Base-by-base conservation (phyloP, 2,888 invertebrate species). In the Epirrita christyi region DNA sequence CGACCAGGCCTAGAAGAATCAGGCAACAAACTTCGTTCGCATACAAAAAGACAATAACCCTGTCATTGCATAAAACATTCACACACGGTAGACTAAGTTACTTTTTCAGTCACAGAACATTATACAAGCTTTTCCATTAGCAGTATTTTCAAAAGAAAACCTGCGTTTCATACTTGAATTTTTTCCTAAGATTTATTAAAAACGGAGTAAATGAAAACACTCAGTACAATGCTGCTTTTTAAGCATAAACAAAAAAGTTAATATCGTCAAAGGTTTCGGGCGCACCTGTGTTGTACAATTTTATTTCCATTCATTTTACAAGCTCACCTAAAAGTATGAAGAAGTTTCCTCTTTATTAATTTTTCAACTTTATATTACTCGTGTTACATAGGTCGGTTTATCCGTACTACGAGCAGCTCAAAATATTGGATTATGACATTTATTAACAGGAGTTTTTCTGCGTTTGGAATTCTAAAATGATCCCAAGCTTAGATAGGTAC, bases 311-410 rank as follows among this genome's bases (percentile, higher is more conserved):
- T 91, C 89, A 88, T 89, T 90, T 91, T 90, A 88, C 85, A 88
- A 87, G 88, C 89, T 86, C 81, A 86, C 87, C 90, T 89, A 90
- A 89, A 90, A 89, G 81, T 84, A 79, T 78, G 81, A 78, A 81
- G 83, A 88, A 91, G 85, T 91, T 91, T 84, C 83, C 76, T 89
- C 91, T 90, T 92, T 92, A 92, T 92, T 92, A 92, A 92, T 92
- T 92, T 92, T 92, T 87, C 85, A 92, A 92, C 91, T 92, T 92
- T 90, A 89, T 91, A 90, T 92, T 90, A 88, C 88, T 86, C 84
- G 75, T 78, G 75, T 78, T 86, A 81, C 84, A 86, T 83, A 86
- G 75, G 84, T 82, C 76, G 81, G 78, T 82, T 85, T 80, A 85
- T 86, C 83, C 80, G 76, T 81, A 78, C 83, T 78, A 69, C 70